These are phyloP conservation scores for Tokudaia muenninki DNA, from an alignment of 2,797 vertebrate species.

Conservation along the genomic window DNA sequence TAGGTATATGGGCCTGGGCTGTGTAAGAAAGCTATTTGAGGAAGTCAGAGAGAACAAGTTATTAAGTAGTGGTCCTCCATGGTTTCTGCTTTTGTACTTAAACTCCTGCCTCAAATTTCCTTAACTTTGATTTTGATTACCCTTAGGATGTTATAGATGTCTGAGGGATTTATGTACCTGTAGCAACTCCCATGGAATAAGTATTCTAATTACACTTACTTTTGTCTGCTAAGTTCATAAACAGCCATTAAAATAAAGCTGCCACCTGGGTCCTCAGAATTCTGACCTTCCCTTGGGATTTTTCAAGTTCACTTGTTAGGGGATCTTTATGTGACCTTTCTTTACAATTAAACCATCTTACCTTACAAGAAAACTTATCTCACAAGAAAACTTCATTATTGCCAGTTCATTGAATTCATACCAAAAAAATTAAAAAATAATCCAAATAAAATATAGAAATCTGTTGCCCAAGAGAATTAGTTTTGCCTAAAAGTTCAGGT, in stretches of 20 bases:
- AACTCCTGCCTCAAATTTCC: neutral
- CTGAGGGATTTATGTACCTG: slow-evolving; percentile 13
- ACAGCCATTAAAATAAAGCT: slow-evolving; percentile 67
- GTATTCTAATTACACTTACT: slow-evolving; percentile 51
- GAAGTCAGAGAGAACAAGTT: neutral
- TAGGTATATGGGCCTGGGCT: neutral
- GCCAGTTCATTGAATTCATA: slow-evolving; percentile 30
- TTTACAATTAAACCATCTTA: slow-evolving; percentile 35
- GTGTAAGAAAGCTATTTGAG: neutral
- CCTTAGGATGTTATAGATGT: neutral
- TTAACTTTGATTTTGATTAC: slow-evolving; percentile 56
- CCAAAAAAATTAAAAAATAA: slow-evolving; percentile 22
- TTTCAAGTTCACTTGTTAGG: slow-evolving; percentile 42
- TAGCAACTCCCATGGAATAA: neutral
- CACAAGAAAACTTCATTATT: slow-evolving; percentile 13
- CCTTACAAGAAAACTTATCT: neutral
- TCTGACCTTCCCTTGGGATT: slow-evolving; percentile 18
- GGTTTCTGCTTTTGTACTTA: neutral
- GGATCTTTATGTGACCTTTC: neutral
- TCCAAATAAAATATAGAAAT: slow-evolving; percentile 34
- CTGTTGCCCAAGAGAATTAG: slow-evolving; percentile 5
- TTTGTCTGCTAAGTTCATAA: slow-evolving; percentile 36
- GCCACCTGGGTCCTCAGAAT: slow-evolving; percentile 55
- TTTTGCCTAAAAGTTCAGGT: slow-evolving; percentile 47
- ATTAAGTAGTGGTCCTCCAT: neutral